Conservation (phyloP, 2,888 invertebrate species). For the Plagodis pulveraria region DNA sequence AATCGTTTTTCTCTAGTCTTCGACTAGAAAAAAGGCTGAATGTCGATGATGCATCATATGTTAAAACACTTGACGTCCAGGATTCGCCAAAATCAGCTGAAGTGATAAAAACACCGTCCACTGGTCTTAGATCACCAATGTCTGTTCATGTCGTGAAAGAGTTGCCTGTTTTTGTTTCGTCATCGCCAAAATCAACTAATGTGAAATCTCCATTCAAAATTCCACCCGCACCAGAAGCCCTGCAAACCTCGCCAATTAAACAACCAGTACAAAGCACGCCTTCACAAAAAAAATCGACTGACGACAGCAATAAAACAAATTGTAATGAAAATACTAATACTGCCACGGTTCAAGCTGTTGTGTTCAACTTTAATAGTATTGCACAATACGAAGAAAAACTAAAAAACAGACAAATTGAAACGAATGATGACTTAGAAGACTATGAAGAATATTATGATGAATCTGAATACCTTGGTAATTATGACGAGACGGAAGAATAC, state of each 20-base stretch:
- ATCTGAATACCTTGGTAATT: constrained; percentile 23
- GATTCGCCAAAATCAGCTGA: background rate
- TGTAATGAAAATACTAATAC: background rate
- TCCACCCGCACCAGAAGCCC: background rate
- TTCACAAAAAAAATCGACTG: background rate
- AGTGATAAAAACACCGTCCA: background rate
- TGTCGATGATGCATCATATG: background rate
- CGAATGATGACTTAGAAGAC: constrained; percentile 19
- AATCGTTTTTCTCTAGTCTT: constrained; percentile 25
- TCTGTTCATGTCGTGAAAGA: background rate
- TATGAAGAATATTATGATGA: constrained; percentile 40
- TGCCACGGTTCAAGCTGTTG: constrained; percentile 6
- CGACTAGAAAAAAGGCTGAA: constrained; percentile 14
- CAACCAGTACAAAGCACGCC: background rate
- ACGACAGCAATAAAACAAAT: background rate
- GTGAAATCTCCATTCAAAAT: background rate
- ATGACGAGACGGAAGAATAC: constrained; percentile 37
- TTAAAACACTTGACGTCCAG: background rate
- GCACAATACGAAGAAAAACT: constrained; percentile 27
- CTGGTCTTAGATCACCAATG: background rate
- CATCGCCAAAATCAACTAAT: background rate
- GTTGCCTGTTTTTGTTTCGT: background rate
- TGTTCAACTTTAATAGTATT: constrained; percentile 27
- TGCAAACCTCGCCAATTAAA: background rate
- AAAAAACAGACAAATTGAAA: constrained; percentile 6